phyloP scores from a whole-genome alignment of 2,113 vertebrate genomes.

The Vireo altiloquus region DNA sequence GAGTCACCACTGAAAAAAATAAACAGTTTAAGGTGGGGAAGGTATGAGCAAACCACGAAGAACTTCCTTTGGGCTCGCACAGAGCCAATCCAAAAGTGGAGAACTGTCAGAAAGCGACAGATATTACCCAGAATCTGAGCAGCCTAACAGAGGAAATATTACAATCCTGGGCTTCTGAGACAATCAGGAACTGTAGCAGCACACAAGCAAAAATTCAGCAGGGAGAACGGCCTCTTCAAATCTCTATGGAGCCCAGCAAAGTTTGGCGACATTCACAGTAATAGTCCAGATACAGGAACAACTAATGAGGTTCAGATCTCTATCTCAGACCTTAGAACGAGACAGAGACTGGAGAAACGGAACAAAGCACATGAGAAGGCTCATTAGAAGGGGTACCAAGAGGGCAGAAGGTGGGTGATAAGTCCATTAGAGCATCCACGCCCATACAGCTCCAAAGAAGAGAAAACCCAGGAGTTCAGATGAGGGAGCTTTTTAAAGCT shows the following conservation, averaged over 20 bases:
- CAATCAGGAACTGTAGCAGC: neutral
- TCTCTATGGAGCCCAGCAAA: neutral
- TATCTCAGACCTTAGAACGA: neutral
- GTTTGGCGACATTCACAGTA: neutral
- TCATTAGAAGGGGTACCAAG: neutral
- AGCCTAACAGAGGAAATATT: neutral
- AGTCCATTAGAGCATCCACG: neutral
- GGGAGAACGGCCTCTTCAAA: neutral
- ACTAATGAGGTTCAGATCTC: neutral
- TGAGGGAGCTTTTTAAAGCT: neutral
- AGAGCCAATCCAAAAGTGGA: neutral
- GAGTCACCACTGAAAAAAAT: neutral
- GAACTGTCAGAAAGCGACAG: neutral
- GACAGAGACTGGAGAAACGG: neutral
- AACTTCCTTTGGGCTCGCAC: neutral
- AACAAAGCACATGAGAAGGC: neutral
- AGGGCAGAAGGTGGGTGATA: neutral
- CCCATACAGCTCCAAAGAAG: neutral
- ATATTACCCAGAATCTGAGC: neutral
- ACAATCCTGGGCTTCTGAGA: neutral
- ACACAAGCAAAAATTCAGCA: neutral
- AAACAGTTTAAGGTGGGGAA: neutral
- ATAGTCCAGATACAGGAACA: neutral
- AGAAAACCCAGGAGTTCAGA: neutral
- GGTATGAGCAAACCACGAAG: neutral